Evolutionary conservation across 2,797 vertebrate species (phyloP), one percentile per base, ranked within the genome.

Genomic region (Sitta carolinensis): DNA sequence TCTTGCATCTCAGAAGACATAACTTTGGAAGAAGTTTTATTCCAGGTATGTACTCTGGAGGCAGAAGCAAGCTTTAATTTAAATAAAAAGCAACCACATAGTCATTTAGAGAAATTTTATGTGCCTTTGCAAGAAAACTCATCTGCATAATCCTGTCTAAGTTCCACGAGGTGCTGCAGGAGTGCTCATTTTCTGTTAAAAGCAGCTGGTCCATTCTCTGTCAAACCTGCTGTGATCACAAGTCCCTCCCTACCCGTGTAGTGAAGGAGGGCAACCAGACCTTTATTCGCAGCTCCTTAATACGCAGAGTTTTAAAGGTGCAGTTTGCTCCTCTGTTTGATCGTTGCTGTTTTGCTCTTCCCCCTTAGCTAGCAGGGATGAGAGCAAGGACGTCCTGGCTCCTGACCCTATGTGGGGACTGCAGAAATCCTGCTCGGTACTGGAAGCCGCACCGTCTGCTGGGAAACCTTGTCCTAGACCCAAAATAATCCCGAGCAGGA

Each of bases 401-500:
- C 8, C 14, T 14, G 29, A 51, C 34, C 11, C 12, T 59, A 32
- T 2, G 0, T 13, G 66, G 40, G 45, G 47, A 69, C 40, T 58
- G 70, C 72, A 38, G 57, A 14, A 72, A 82, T 22, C 36, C 38
- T 50, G 13, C 66, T 94, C 64, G 74, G 74, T 10, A 0, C 81
- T 90, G 91, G 84, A 13, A 89, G 80, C 78, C 96, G 92, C 94
- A 85, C 97, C 96, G 96, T 96, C 96, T 97, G 80, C 93, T 96
- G 96, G 95, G 77, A 78, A 27, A 63, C 8, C 67, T 84, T 3
- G 0, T 66, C 51, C 57, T 61, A 42, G 30, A 11, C 36, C 64
- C 55, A 9, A 27, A 63, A 55, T 62, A 66, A 50, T 63, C 34
- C 54, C 29, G 26, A 74, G 36, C 90, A 85, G 93, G 45, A 92